phyloP scores from a whole-genome alignment of 2,797 vertebrate genomes.

The Crocidura indochinensis region DNA sequence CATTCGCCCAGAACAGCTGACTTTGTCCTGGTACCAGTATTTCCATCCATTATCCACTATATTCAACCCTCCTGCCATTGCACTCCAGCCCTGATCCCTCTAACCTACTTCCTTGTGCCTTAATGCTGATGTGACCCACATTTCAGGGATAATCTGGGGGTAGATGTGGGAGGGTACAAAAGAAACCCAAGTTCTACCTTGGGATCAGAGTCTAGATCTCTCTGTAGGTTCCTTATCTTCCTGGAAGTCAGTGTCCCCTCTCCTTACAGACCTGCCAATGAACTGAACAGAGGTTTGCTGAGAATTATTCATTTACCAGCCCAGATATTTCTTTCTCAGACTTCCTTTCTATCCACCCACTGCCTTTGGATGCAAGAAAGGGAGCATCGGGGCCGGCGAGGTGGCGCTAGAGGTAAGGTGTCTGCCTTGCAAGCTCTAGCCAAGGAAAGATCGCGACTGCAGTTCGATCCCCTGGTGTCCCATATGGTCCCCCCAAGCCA shows the following conservation, averaged over 20 bases:
- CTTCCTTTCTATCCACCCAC: neutral
- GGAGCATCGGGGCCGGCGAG: too few relatives aligned
- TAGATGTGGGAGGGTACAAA: neutral
- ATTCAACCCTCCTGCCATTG: neutral
- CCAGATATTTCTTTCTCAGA: conserved; percentile 5
- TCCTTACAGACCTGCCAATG: too few relatives aligned
- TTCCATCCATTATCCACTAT: neutral
- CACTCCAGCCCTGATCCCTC: too few relatives aligned
- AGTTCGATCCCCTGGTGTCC: too few relatives aligned
- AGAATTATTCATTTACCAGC: conserved; percentile 39
- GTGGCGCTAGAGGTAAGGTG: too few relatives aligned
- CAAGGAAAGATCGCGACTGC: too few relatives aligned
- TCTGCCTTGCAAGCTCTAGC: too few relatives aligned
- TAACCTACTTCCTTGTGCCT: neutral
- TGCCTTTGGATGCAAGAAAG: neutral
- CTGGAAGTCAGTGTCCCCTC: neutral
- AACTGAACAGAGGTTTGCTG: conserved; percentile 29
- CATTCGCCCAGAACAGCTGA: neutral
- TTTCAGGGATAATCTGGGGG: neutral
- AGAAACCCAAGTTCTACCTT: neutral
- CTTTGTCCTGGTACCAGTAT: neutral
- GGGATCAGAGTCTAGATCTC: neutral
- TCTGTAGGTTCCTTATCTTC: neutral
- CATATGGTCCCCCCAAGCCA: too few relatives aligned
- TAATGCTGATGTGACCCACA: neutral